A percentile compares a stretch with the other conserved stretches of the same genome.
phyloP scores from a whole-genome alignment of 2,888 invertebrate genomes.

The Dicyrtoma fusca region DNA sequence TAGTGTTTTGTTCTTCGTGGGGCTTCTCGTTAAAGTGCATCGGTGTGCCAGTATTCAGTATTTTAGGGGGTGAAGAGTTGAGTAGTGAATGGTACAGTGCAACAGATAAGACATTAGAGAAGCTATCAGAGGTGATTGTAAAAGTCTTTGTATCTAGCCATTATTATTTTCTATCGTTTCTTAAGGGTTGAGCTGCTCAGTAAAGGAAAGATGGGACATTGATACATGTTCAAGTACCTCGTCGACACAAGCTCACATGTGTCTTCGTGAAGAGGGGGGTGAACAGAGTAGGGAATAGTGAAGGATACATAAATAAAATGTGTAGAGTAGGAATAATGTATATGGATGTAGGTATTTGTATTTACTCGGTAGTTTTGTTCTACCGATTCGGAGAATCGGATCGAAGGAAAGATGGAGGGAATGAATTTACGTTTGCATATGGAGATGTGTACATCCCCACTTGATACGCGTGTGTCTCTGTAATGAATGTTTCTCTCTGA shows the following conservation, averaged over 20 bases:
- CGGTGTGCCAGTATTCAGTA: too few relatives aligned
- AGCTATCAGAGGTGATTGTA: background rate
- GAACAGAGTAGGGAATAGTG: background rate
- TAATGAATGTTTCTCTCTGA: background rate
- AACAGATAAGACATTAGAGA: too few relatives aligned
- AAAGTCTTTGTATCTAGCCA: background rate
- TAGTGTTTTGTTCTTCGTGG: too few relatives aligned
- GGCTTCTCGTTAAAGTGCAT: too few relatives aligned
- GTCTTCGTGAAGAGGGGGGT: too few relatives aligned
- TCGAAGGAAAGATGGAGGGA: background rate
- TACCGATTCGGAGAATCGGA: background rate
- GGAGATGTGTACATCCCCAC: slow-evolving; percentile 4
- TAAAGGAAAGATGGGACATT: background rate
- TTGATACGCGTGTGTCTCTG: background rate
- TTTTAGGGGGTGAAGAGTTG: too few relatives aligned
- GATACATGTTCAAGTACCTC: slow-evolving; percentile 1
- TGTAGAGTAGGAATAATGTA: slow-evolving; percentile 2
- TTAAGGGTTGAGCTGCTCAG: background rate
- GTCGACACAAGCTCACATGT: background rate
- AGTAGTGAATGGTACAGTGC: too few relatives aligned
- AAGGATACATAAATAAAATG: slow-evolving; percentile 14
- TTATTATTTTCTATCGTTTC: background rate
- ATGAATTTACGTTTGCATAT: background rate
- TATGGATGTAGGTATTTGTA: background rate
- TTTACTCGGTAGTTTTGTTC: background rate